Evolutionary conservation across 2,797 vertebrate genomes (phyloP), one percentile per base, ranked within the genome.

Genomic region (Spea hammondii): DNA sequence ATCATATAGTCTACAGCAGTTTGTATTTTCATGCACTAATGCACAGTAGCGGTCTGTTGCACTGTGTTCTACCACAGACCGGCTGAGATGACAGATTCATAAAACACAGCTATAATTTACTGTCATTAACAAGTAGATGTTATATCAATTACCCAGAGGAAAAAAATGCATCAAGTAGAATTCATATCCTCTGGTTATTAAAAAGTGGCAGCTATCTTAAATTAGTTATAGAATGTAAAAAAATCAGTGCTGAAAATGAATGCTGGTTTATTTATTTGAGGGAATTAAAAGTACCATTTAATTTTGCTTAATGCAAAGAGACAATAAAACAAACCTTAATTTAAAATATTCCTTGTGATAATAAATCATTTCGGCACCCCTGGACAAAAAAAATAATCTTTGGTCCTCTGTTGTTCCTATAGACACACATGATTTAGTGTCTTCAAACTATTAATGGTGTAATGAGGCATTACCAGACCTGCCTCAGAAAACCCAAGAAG

Each of bases 261-360:
- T 93, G 91, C 88, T 79, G 88, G 89, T 89, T 83, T 85, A 86
- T 89, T 91, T 91, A 84, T 89, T 91, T 90, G 83, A 65, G 86
- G 82, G 89, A 89, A 88, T 4, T 83, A 85, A 86, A 89, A 90
- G 85, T 85, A 84, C 87, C 87, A 70, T 90, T 86, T 87, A 79
- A 57, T 79, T 86, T 84, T 69, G 77, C 85, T 81, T 92, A 93
- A 91, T 91, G 86, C 89, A 89, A 92, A 90, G 78, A 91, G 89
- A 90, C 89, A 91, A 77, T 91, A 88, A 91, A 86, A 92, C 89
- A 88, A 89, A 92, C 91, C 87, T 90, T 91, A 89, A 91, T 90
- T 90, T 90, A 87, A 88, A 89, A 87, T 77, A 77, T 82, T 89
- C 86, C 86, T 85, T 77, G 70, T n/a, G 74, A 84, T 82, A 89